Base-by-base conservation (phyloP, 2,113 vertebrate genomes). In the Propithecus coquereli region DNA sequence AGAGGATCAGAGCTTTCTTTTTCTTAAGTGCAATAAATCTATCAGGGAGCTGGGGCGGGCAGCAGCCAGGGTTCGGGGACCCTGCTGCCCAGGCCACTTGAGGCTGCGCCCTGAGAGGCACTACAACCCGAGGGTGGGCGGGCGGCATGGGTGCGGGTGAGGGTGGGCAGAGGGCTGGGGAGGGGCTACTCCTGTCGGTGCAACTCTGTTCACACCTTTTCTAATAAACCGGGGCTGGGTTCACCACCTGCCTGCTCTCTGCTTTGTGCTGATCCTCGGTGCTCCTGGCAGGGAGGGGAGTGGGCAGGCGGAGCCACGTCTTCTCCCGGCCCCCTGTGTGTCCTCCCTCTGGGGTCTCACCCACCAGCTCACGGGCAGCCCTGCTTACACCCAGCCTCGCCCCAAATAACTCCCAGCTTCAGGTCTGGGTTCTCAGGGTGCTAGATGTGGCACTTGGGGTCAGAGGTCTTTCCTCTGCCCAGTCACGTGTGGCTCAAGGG, bases 11-110 rank as follows among this genome's bases (percentile, higher is more conserved):
- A 97, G 95, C 97, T 96, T 97, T 97, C 90, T 94, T 95, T 87
- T 92, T 97, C 96, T 98, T 88, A 98, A 98, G 98, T 98, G 98
- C 98, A 98, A 98, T 98, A 98, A 98, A 98, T 97, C 96, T 97
- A 95, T 98, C 98, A 98, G 98, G 98, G 98, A 98, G 97, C 96
- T 91, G 91, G 86, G 96, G 93, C 23, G 10, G 32, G 76, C 91
- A 80, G 94, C 80, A 45, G 80, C 27, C 32, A 4, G 90, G 83
- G 30, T 14, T 79, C 80, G 65, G 92, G 65, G 93, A 83, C 85
- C 85, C 90, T 83, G 95, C 90, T 90, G 74, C 79, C 86, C 34
- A 12, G 79, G 94, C 88, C 91, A 4, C 87, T 68, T 8, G 94
- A 84, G 95, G 94, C 87, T 90, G 94, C 23, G 37, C 94, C 95